Evolutionary conservation across 2,797 vertebrate species (phyloP), one percentile per base, ranked within the genome.

Genomic region (Babyrousa celebensis): DNA sequence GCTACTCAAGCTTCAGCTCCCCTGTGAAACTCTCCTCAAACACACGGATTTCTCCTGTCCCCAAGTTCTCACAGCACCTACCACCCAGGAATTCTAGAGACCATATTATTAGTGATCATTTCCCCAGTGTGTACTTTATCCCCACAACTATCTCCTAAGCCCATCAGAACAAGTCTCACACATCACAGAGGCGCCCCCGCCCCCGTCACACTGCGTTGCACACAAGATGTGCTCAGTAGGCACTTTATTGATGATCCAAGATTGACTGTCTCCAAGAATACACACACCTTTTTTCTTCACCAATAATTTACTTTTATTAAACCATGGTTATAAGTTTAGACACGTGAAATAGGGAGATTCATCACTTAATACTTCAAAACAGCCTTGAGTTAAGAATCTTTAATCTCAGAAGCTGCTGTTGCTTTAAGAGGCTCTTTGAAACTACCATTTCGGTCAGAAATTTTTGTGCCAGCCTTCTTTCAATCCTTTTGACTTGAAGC

Each of bases 301-400:
- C 72, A 85, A 72, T 84, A 85, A 91, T 71, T 67, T n/a, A 56
- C 23, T 97, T 91, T 74, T 65, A 84, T 40, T 82, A 89, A 60
- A 29, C 40, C 43, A 75, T 11, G 25, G 63, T 70, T 67, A 91
- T 36, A 87, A 17, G 88, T 29, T 87, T 52, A 85, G 71, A 56
- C 68, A 52, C 40, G 27, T 82, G 82, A 95, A 96, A 80, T 16
- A 21, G 63, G 68, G 60, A 94, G 74, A 70, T 21, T 80, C 86
- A 71, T 40, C 43, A 88, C 21, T 92, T 93, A 68, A 71, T 65
- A 90, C 18, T 92, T 95, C 60, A 79, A 96, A 90, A 83, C 75
- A 36, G 56, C 75, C 58, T 54, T 77, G 62, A 92, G 40, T 83
- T 74, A 88, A 84, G 43, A 91, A 67, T 65, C 68, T 71, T 91